Conservation (phyloP, 2,113 vertebrate genomes). For the Anarrhichthys ocellatus region DNA sequence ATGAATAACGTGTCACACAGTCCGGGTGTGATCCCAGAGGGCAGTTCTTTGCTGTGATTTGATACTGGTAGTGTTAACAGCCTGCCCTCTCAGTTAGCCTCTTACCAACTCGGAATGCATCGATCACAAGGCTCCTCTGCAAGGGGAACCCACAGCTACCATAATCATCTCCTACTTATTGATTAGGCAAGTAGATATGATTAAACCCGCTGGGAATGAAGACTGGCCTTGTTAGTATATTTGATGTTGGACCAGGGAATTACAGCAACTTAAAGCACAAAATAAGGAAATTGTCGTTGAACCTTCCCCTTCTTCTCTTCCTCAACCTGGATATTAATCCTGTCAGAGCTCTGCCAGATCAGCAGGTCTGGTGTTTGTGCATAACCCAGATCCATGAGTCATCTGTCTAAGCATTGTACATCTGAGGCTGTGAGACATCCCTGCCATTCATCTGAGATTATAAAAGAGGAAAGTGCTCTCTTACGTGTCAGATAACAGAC, state of each 20-base stretch:
- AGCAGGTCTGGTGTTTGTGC: constrained; percentile 20
- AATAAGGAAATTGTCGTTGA: not conserved
- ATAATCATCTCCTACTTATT: not conserved
- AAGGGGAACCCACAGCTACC: not conserved
- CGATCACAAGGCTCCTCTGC: constrained; percentile 24
- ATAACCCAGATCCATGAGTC: constrained; percentile 50
- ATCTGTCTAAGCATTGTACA: constrained; percentile 34
- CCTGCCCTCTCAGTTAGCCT: constrained; percentile 39
- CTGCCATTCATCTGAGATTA: not conserved
- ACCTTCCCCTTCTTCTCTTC: not conserved
- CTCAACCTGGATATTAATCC: constrained; percentile 13
- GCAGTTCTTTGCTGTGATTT: constrained; percentile 52
- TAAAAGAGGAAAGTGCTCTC: constrained; percentile 27
- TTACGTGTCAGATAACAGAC: not conserved
- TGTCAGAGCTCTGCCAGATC: constrained; percentile 34
- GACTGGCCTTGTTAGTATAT: not conserved
- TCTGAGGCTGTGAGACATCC: constrained; percentile 29
- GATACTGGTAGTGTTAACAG: constrained; percentile 68
- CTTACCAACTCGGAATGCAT: constrained; percentile 15
- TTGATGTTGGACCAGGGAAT: not conserved
- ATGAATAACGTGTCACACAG: constrained; percentile 69
- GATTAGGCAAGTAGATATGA: not conserved
- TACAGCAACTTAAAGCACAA: not conserved
- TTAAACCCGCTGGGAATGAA: not conserved
- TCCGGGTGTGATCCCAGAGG: constrained; percentile 30